Evolutionary conservation across 2,113 vertebrate genomes (phyloP), one percentile per base, ranked within the genome.

Genomic region (Bolborhynchus lineola): DNA sequence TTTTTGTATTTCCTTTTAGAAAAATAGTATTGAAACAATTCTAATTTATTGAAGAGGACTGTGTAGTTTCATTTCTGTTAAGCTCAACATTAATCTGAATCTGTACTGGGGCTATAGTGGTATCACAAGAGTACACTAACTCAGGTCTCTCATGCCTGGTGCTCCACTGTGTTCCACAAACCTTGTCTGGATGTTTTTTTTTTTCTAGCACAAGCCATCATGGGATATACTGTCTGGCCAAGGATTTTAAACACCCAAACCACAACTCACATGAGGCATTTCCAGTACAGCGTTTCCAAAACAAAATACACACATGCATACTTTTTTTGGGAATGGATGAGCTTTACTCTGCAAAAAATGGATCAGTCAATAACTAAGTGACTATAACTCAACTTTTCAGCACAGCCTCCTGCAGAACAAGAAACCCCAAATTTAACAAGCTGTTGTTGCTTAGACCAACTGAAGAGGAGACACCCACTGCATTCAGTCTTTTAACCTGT

Each of bases 281-380:
- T 90, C 72, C 79, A 92, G 63, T 21, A 60, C 81, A 88, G 59
- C 9, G 69, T 90, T 96, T 96, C 84, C 65, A 76, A 94, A 97
- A 90, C 62, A 95, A 91, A 90, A 81, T 19, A 72, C 62, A 87
- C 29, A 50, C 2, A 2, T 23, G 11, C 7, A 26, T 47, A 46
- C n/a, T 80, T 63, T 88, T 88, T 82, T 33, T 49, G 2, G 37
- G 60, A 35, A 85, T 16, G 29, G 21, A 52, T 67, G 29, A 94
- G 42, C 5, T 70, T 90, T 49, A 68, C 39, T 82, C 39, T 53
- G 37, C 53, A 91, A 86, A 97, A 92, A 90, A 57, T 41, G 4
- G 23, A 86, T 86, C 63, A 88, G 37, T 33, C 57, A 87, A 16
- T 83, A 86, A 89, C 42, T 76, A 92, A 80, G 42, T 82, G 67